Base-by-base conservation (phyloP, 2,113 vertebrate species). In the Neomonachus schauinslandi region DNA sequence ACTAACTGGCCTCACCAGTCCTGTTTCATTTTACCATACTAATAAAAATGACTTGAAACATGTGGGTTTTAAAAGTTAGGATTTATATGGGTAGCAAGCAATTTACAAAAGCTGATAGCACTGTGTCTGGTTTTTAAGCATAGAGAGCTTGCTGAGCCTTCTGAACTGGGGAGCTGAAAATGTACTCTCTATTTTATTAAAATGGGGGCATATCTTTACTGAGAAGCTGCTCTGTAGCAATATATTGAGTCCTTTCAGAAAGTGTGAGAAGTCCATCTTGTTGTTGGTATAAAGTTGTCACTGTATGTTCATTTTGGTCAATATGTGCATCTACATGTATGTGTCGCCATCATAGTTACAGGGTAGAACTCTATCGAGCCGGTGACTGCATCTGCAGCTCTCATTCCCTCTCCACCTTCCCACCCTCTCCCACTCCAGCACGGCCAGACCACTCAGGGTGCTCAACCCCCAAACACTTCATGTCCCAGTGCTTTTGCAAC, bases 71-170 rank as follows among this genome's bases (percentile, higher is more conserved):
- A 80, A 55, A 81, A 61, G 18, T 67, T 77, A 59, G 61, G 28
- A 72, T 94, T 51, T 96, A 24, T 33, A n/a, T 39, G 77, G 51
- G 86, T 36, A 74, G n/a, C 79, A 87, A 83, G 87, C 77, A 53
- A 63, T 84, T 63, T 69, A 53, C 22, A 80, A 89, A 92, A 87
- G 87, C 74, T 49, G 26, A 36, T 39, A 82, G 59, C 22, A 22
- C 61, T 16, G 36, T 9, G 28, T 15, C 16, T 46, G 88, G 39
- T 77, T 85, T 83, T 81, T 42, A 69, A 91, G 21, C 12, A 10
- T 31, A 71, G 82, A 90, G 57, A 92, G 49, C 21, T 80, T 74
- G 72, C 76, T 57, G 74, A 84, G 57, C 21, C 2, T 93, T 87
- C 77, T 79, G 57, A 91, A 76, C 72, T 53, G n/a, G 26, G 53